Evolutionary conservation across 2,797 vertebrate genomes (phyloP).

Genomic region (Chelidonichthys spinosus): DNA sequence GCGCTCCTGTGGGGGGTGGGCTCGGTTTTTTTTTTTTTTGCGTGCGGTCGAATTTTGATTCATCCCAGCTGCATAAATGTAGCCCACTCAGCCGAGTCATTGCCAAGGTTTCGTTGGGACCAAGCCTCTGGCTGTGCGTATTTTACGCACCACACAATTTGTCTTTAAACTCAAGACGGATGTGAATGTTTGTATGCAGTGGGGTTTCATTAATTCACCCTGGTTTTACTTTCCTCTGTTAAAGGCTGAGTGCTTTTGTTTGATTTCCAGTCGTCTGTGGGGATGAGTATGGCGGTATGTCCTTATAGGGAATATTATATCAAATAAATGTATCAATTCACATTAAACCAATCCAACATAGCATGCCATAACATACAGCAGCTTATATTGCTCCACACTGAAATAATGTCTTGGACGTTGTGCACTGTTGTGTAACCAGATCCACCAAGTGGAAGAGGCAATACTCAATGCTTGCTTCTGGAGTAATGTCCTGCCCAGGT

Average conservation of each 20-base stretch:
- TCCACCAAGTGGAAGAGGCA: neutral
- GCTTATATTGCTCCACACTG: neutral
- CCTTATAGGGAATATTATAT: neutral
- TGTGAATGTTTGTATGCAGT: neutral
- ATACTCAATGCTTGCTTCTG: neutral
- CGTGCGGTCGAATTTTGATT: conserved; percentile 36
- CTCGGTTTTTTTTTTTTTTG: conserved; percentile 32
- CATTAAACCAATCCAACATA: neutral
- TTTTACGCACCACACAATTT: conserved; percentile 54
- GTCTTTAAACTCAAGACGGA: neutral
- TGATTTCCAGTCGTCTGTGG: neutral
- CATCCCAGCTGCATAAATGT: conserved; percentile 23
- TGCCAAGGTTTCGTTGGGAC: conserved; percentile 11
- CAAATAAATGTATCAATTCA: neutral
- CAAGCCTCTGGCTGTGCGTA: conserved; percentile 40
- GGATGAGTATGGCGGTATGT: neutral
- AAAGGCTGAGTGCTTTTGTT: neutral
- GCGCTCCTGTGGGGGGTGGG: conserved; percentile 64
- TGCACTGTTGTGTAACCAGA: conserved; percentile 15
- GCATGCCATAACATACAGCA: neutral
- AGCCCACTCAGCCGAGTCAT: conserved; percentile 23
- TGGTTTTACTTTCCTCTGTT: neutral
- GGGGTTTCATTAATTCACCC: neutral
- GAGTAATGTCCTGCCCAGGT: conserved; percentile 26
- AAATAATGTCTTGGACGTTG: neutral